Evolutionary conservation across 1,140 invertebrate species (phyloP).

Genomic region (Diorhabda carinulata): DNA sequence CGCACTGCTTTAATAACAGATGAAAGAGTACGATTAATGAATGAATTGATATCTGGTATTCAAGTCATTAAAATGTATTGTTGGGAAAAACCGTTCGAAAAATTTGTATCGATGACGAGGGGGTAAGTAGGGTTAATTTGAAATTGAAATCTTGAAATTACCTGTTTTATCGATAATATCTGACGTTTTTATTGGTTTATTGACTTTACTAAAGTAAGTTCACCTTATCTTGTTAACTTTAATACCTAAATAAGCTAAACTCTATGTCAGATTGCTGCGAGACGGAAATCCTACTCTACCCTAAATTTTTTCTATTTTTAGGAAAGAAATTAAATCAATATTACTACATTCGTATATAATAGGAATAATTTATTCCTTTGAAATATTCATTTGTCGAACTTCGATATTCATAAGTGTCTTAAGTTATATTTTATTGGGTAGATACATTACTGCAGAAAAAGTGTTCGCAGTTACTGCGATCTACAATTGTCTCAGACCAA

Average conservation of each 20-base stretch:
- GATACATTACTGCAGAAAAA: constrained; percentile 67
- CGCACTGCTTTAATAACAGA: constrained; percentile 56
- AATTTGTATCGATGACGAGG: constrained; percentile 26
- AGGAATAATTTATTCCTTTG: constrained; percentile 68
- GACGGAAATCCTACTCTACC: too few species aligned
- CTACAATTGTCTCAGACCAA: constrained; percentile 67
- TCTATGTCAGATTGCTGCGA: too few species aligned
- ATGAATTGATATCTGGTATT: constrained; percentile 66
- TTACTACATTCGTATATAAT: constrained; percentile 65
- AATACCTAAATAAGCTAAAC: too few species aligned
- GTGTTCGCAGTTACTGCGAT: constrained; percentile 70
- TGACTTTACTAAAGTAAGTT: too few species aligned
- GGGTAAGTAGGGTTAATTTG: constrained; percentile 38
- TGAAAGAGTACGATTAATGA: constrained; percentile 60
- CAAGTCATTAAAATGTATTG: constrained; percentile 83
- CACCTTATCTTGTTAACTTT: too few species aligned
- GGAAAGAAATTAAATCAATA: constrained; percentile 64
- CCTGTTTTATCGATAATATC: too few species aligned
- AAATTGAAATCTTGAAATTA: too few species aligned
- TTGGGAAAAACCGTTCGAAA: constrained; percentile 67
- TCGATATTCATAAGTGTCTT: constrained; percentile 74
- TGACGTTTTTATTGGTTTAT: too few species aligned
- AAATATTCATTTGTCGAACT: constrained; percentile 68
- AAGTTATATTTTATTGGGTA: constrained; percentile 65
- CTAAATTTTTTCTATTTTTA: constrained; percentile 38